Percentiles rank a stretch among this genome's conserved stretches.
phyloP scores from a whole-genome alignment of 2,888 invertebrate genomes.

The Perizoma affinitatum region DNA sequence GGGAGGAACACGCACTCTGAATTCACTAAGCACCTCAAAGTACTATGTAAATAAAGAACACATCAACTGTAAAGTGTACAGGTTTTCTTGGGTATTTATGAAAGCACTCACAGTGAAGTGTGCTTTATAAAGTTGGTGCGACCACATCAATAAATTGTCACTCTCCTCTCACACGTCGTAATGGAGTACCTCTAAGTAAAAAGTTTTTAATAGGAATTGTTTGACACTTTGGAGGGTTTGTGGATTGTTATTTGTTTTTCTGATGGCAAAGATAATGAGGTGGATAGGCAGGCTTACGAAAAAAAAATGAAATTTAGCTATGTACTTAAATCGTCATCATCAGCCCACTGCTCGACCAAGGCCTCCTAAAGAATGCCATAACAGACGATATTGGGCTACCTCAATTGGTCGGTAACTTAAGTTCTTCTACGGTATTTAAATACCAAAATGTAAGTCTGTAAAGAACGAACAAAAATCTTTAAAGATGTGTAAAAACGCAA shows the following conservation, averaged over 20 bases:
- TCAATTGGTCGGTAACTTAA: too few species aligned
- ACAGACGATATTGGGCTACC: too few species aligned
- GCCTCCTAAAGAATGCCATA: too few species aligned
- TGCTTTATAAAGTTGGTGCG: conserved; percentile 28
- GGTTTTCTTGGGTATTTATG: conserved; percentile 26
- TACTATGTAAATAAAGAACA: conserved; percentile 6
- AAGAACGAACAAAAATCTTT: too few species aligned
- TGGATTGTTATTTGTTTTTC: conserved; percentile 17
- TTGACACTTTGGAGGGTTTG: conserved; percentile 14
- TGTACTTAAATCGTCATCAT: too few species aligned
- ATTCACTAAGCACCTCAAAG: conserved; percentile 9
- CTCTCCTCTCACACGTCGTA: conserved; percentile 20
- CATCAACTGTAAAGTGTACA: conserved; percentile 5
- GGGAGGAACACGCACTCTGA: background rate
- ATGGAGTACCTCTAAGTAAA: conserved; percentile 24
- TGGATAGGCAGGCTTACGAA: background rate
- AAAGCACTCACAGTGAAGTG: conserved; percentile 24
- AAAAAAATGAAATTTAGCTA: too few species aligned
- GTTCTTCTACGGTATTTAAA: too few species aligned
- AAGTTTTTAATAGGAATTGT: conserved; percentile 28
- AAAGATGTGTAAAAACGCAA: too few species aligned
- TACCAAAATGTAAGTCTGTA: too few species aligned
- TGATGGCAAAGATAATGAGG: background rate
- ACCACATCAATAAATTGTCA: conserved; percentile 30
- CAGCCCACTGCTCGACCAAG: too few species aligned